Evolutionary conservation across 2,888 invertebrate genomes (phyloP), one percentile per base, ranked within the genome.

Genomic region (Coelopa pilipes): DNA sequence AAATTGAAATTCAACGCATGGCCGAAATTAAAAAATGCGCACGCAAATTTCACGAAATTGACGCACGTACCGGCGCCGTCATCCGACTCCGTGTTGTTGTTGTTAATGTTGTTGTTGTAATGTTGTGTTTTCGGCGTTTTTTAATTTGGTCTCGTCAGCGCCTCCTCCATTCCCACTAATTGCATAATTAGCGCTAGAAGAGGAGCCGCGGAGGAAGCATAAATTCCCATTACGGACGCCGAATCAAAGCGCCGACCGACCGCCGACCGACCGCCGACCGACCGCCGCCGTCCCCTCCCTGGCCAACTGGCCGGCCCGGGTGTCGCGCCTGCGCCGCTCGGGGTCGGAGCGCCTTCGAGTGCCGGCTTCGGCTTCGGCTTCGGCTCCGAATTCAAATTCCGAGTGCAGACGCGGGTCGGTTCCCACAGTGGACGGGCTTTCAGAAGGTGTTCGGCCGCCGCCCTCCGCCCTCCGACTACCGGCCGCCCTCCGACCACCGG

Each of bases 21-120:
- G 7, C 19, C 21, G 21, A n/a, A 73, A 62, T 34, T 3, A 46
- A 55, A 68, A 69, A 55, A 45, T 3, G 4, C 34, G 34, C 17
- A 68, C 10, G 17, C 11, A 13, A 70, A 78, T 74, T 73, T 75
- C 72, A 74, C 70, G 74, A 74, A 75, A 75, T 75, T 77, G 73
- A 77, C 21, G 69, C 69, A 69, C 59, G 59, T 47, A 59, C n/a
- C 45, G 46, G 46, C 34, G 17, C 19, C n/a, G 34, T 15, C 50
- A 55, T 34, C 34, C n/a, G n/a, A n/a, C n/a, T n/a, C n/a, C n/a
- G n/a, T n/a, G 34, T 34, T 34, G 34, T 34, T 34, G 34, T 34
- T 34, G 34, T 34, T 34, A 34, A 4, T 34, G 34, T 34, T 34
- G 34, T 34, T 34, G 34, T 34, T 34, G 34, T 34, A 4, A 7